phyloP scores from a whole-genome alignment of 2,888 invertebrate species.

The Rhagonycha fulva region DNA sequence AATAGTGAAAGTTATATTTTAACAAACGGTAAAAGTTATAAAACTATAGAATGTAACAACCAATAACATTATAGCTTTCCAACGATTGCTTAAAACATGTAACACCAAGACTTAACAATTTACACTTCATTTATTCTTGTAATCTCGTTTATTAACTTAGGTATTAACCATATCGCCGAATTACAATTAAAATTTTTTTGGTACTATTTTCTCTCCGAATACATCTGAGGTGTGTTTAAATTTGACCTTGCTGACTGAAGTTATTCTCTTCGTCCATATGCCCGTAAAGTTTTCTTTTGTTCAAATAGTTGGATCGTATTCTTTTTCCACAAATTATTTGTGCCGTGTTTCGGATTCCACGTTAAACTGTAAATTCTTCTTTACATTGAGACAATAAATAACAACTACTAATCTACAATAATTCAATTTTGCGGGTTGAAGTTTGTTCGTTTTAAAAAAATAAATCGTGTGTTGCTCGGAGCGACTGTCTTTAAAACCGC shows the following conservation, averaged over 20 bases:
- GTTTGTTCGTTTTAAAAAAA: neutral
- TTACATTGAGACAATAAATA: no score
- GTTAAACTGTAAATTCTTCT: no score
- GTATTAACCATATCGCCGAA: neutral
- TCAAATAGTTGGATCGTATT: no score
- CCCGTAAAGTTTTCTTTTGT: no score
- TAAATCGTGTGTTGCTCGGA: neutral
- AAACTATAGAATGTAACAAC: constrained; percentile 3
- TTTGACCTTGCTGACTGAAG: no score
- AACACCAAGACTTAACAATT: neutral
- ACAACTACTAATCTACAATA: no score
- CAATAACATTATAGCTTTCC: neutral
- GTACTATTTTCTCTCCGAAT: no score
- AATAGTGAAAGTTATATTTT: constrained; percentile 16
- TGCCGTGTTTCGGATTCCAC: no score
- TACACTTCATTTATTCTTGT: neutral
- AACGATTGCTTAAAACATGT: neutral
- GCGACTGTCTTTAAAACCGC: neutral
- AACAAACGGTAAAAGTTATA: constrained; percentile 16
- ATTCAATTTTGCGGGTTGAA: no score
- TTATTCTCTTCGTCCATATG: no score
- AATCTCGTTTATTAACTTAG: neutral
- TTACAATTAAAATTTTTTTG: neutral
- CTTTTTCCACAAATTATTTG: no score
- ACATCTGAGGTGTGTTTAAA: no score